Conservation (phyloP, 2,113 vertebrate species). For the Chionodraco myersi region DNA sequence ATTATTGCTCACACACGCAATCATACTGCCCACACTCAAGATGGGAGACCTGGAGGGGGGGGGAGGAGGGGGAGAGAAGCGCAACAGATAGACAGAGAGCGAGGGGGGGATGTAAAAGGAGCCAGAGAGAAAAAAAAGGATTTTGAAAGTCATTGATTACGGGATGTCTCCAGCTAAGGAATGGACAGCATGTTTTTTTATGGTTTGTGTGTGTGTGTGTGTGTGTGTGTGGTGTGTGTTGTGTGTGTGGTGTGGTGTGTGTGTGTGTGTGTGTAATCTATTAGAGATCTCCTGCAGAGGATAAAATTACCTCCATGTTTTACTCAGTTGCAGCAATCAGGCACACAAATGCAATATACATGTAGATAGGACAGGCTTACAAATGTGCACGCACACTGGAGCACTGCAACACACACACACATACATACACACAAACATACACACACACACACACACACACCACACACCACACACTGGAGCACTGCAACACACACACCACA, state of each 20-base stretch:
- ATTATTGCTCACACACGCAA: slow-evolving; percentile 98
- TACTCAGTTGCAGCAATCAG: slow-evolving; percentile 99
- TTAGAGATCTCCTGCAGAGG: slow-evolving; percentile 94
- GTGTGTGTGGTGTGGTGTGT: slow-evolving; percentile 10
- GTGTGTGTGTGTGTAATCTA: slow-evolving; percentile 67
- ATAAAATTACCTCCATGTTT: slow-evolving; percentile 98
- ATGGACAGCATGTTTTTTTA: slow-evolving; percentile 86
- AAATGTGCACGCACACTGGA: slow-evolving; percentile 21
- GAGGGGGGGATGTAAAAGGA: slow-evolving; percentile 4
- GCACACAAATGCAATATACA: slow-evolving; percentile 91
- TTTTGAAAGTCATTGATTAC: slow-evolving; percentile 89
- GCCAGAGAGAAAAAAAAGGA: slow-evolving; percentile 83
- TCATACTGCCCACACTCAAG: slow-evolving; percentile 98
- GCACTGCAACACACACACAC: too few species aligned
- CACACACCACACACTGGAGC: too few species aligned
- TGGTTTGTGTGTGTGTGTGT: slow-evolving; percentile 58
- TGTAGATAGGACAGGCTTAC: slow-evolving; percentile 84
- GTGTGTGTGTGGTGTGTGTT: slow-evolving; percentile 34
- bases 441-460: too few species aligned
- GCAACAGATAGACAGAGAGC: slow-evolving; percentile 46
- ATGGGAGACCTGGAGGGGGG: slow-evolving; percentile 67
- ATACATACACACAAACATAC: background rate
- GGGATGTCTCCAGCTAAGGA: slow-evolving; percentile 78
- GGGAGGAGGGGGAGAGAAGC: slow-evolving; percentile 29
- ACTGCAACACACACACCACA: too few species aligned